Evolutionary conservation across 1,140 invertebrate genomes (phyloP), one percentile per base, ranked within the genome.

Genomic region (Drosophila funebris): DNA sequence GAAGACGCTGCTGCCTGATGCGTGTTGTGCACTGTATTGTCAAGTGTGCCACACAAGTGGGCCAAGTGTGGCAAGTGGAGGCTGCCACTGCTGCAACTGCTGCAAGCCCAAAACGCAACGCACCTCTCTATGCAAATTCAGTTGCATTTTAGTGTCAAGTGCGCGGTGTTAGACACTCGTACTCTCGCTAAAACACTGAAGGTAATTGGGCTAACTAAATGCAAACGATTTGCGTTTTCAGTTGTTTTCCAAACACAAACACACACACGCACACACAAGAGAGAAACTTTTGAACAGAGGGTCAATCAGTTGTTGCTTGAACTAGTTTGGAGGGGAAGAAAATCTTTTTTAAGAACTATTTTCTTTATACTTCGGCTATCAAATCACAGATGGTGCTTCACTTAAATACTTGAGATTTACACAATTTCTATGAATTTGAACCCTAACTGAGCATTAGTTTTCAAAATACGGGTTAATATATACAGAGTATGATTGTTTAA

Each of bases 91-190:
- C 20, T 36, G 27, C 41, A 33, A 58, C 39, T 27, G 13, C 27
- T 29, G 7, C 5, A 29, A 13, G 29, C n/a, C 8, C 50, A 39
- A 39, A 41, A 27, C n/a, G 24, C 22, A 57, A 56, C 18, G 14
- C n/a, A 14, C 11, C 8, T 20, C 36, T 48, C 48, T 37, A 71
- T 64, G 52, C 60, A 71, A 71, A 71, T 71, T 52, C 66, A 44
- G 46, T 60, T 53, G 63, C 29, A 29, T 66, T 72, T 72, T 66
- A 41, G 69, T 72, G 61, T 72, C 61, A 72, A 67, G 62, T 60
- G 69, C 52, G 33, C 24, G 50, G 31, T 20, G 11, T 57, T 11
- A 52, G 52, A 4, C 37, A 18, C 31, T 36, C 27, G 44, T 46
- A 18, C 31, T 36, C 27, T 58, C 9, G 11, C 41, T 22, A n/a